Evolutionary conservation across 2,113 vertebrate species (phyloP), one percentile per base, ranked within the genome.

Genomic region (Otocyon megalotis): DNA sequence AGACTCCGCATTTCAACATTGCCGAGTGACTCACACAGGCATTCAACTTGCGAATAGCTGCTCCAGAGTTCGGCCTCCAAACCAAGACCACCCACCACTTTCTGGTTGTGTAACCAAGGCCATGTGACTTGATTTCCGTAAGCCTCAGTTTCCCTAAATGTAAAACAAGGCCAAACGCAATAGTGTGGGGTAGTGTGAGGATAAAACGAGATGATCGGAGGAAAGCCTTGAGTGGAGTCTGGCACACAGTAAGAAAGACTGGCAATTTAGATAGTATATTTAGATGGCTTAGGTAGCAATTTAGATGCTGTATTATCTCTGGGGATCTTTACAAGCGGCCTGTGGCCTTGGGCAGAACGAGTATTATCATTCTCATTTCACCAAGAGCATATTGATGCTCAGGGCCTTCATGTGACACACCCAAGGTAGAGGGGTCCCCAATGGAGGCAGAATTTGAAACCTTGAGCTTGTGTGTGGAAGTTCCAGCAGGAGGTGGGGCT

Each of bases 31-130:
- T 62, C 56, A 17, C 80, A 26, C 0, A 67, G n/a, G 8, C 7
- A 1, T 0, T 0, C 16, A 32, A 2, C 19, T 0, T 2, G 37
- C 22, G 37, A 82, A 53, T 5, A 19, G 2, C 37, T 17, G 53
- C n/a, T 48, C 58, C 37, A 22, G 60, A 20, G 71, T 30, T 62
- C 17, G 3, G 37, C 37, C 60, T 69, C 69, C 87, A 17, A 58
- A 13, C 17, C n/a, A 20, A n/a, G n/a, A 8, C 56, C 2, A 53
- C 74, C 48, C 35, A 4, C 17, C 16, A 4, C 56, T 15, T 43
- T 60, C 77, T 8, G 43, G 37, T 37, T 24, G 5, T 3, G 22
- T 37, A n/a, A 15, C 56, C 16, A 1, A 24, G 12, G 37, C 14
- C 37, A 8, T 0, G 13, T 17, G 82, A 62, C 56, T 24, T 26